Percentiles rank a stretch among this genome's conserved stretches.
phyloP scores from a whole-genome alignment of 2,888 invertebrate genomes.

The Beris morrisii region DNA sequence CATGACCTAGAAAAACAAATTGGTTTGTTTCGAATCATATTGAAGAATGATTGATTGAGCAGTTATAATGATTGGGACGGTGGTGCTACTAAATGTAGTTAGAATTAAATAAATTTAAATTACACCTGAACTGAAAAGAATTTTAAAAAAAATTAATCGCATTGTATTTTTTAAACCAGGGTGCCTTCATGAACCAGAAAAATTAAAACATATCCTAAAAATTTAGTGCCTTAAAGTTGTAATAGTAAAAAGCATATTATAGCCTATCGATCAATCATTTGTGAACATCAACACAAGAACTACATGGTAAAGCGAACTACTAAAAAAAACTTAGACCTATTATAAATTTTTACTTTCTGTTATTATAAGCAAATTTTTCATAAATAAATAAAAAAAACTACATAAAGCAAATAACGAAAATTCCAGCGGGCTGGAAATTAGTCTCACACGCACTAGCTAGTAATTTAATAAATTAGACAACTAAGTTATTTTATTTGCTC shows the following conservation, averaged over 20 bases:
- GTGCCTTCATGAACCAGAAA: slow-evolving; percentile 7
- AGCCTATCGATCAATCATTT: slow-evolving; percentile 20
- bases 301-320: neutral
- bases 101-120: no score
- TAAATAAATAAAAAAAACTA: slow-evolving; percentile 8
- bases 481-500: slow-evolving; percentile 20
- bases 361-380: neutral
- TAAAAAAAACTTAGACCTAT: slow-evolving; percentile 9
- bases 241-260: neutral
- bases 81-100: no score
- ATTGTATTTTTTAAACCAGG: neutral
- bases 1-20: no score
- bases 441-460: slow-evolving; percentile 31
- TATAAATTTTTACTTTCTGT: neutral
- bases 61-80: no score
- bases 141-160: no score
- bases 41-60: no score
- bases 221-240: slow-evolving; percentile 10
- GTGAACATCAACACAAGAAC: neutral
- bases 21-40: no score
- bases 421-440: slow-evolving; percentile 35
- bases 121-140: no score
- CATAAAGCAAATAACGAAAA: slow-evolving; percentile 13
- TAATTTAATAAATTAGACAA: slow-evolving; percentile 25
- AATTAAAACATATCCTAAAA: neutral